Evolutionary conservation across 2,888 invertebrate species (phyloP), one percentile per base, ranked within the genome.

Genomic region (Chrysotoxum bicinctum): DNA sequence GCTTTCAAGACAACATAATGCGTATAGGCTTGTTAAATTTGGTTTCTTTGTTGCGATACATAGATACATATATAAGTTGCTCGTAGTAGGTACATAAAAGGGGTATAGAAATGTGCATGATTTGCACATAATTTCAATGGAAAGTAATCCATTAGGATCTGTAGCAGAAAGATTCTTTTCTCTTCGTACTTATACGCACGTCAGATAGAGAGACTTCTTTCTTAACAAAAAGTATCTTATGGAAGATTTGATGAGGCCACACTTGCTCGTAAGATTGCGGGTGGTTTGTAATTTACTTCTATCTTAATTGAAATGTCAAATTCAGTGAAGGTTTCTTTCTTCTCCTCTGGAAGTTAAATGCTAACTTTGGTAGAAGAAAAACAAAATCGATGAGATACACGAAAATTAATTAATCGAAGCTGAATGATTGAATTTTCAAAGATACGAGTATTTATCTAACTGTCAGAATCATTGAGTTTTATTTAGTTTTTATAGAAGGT

Each of bases 271-370:
- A 2, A 30, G 9, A 21, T 35, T 58, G 32, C 21, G 37, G 23
- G 16, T 23, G 10, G 40, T 16, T 40, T 60, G 23, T 32, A 60
- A 40, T 40, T 40, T 26, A 26, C 35, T 19, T 60, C 23, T 40
- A 16, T 9, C 8, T 26, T 60, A 60, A 60, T 60, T 60, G 60
- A 43, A 60, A 40, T 43, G 60, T 60, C 60, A 60, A 40, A 60
- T 37, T 40, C 60, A 60, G 58, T 9, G 0, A 3, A 40, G 5
- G 10, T 19, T 30, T 54, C 8, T 32, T 54, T 54, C 16, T 54
- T 23, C 4, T 23, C n/a, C n/a, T 8, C 8, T 2, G 0, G 16
- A 43, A 43, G 16, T 16, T 9, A 8, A 43, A 43, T 43, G 8
- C 16, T 43, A 40, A n/a, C 40, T 37, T 40, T 40, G 9, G n/a